phyloP scores from a whole-genome alignment of 2,888 invertebrate species.

The Megaustenia siamemsis region DNA sequence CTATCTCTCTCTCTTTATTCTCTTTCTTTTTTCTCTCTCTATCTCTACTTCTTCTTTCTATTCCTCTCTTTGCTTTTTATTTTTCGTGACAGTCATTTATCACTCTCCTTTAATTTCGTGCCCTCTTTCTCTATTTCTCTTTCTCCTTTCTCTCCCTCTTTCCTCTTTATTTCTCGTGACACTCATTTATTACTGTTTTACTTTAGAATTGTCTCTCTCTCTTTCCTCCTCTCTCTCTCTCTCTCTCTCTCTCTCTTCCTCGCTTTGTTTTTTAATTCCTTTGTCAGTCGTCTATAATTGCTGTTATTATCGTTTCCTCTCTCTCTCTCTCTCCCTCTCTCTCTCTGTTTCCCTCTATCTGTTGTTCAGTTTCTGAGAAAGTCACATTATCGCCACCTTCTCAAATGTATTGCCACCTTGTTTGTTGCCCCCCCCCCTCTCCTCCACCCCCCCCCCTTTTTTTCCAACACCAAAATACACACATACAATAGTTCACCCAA shows the following conservation, averaged over 20 bases:
- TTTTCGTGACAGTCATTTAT: neutral
- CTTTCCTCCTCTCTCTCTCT: neutral
- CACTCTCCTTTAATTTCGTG: neutral
- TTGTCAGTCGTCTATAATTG: too few relatives aligned
- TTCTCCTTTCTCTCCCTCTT: neutral
- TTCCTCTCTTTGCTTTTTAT: neutral
- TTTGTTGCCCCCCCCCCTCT: neutral
- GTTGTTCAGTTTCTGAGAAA: neutral
- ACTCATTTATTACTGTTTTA: too few relatives aligned
- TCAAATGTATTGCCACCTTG: neutral
- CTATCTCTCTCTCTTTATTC: neutral
- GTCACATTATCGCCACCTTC: neutral
- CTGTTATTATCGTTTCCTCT: too few relatives aligned
- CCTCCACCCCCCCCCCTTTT: neutral
- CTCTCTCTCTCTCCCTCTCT: neutral
- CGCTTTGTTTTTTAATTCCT: neutral
- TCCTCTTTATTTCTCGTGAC: neutral
- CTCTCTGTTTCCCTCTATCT: neutral
- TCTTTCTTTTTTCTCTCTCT: neutral
- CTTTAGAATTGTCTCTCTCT: too few relatives aligned
- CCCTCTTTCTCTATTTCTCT: neutral
- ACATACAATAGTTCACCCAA: too few relatives aligned
- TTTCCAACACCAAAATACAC: neutral
- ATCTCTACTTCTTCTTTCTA: neutral
- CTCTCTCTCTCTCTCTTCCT: constrained; percentile 13